Percentiles rank a stretch among this genome's conserved stretches.
These are phyloP conservation scores for Centrocercus urophasianus DNA, from an alignment of 2,113 vertebrate species.

Conservation along the genomic window DNA sequence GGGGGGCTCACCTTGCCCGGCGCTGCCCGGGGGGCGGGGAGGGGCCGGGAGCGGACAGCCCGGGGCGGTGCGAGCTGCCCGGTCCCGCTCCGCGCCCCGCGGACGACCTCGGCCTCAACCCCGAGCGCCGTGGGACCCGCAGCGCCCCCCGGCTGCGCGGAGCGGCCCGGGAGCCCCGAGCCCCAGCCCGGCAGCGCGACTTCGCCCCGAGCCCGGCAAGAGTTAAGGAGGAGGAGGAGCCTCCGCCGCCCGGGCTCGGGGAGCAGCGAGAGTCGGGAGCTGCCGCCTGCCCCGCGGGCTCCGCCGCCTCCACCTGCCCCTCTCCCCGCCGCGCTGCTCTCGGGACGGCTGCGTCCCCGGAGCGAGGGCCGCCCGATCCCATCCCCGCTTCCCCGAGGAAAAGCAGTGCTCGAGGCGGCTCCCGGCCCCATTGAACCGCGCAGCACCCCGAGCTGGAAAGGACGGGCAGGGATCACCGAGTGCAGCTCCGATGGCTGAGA, in stretches of 20 bases:
- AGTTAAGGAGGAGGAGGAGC: slow-evolving; percentile 44
- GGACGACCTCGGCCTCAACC: background rate
- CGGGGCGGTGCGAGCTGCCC: too few species aligned
- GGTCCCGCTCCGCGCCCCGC: background rate
- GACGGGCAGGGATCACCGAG: background rate
- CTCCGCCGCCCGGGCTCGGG: background rate
- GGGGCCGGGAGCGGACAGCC: too few species aligned
- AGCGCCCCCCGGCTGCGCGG: background rate
- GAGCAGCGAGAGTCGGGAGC: background rate
- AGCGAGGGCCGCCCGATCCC: background rate
- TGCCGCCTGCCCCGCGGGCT: background rate
- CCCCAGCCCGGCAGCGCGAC: background rate
- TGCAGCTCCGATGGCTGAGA: background rate
- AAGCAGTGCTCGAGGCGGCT: background rate
- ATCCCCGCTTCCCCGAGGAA: too few species aligned
- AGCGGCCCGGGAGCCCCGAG: background rate
- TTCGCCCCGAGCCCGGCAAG: background rate
- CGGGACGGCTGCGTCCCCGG: background rate
- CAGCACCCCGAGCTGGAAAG: background rate
- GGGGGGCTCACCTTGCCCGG: background rate
- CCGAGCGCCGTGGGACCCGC: background rate
- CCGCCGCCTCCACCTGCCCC: background rate
- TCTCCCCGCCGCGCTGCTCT: background rate
- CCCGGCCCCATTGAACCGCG: background rate
- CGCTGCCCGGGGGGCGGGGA: background rate